phyloP scores from a whole-genome alignment of 1,140 invertebrate species.

The Arion vulgaris region DNA sequence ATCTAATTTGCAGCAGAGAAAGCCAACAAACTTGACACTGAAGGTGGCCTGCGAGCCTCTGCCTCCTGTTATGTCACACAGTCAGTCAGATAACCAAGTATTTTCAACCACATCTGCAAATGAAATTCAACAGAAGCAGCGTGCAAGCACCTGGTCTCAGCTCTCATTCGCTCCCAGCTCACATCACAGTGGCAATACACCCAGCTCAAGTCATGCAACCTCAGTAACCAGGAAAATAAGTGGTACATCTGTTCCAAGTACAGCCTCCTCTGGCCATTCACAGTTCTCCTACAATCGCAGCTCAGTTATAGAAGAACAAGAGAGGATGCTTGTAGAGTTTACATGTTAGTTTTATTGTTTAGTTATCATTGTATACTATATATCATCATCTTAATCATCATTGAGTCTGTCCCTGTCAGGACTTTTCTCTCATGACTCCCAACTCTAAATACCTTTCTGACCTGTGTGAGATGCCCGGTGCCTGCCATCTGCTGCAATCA shows the following conservation, averaged over 20 bases:
- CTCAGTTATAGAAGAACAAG: constrained; percentile 15
- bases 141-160: constrained; percentile 5
- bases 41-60: background rate
- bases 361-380: too few species aligned
- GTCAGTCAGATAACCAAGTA: background rate
- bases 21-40: constrained; percentile 12
- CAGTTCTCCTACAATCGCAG: background rate
- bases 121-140: background rate
- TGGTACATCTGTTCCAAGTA: background rate
- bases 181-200: background rate
- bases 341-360: background rate
- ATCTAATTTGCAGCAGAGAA: background rate
- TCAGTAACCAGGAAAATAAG: background rate
- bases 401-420: too few species aligned
- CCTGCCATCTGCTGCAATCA: too few species aligned
- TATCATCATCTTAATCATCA: too few species aligned
- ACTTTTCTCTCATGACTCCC: too few species aligned
- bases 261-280: background rate
- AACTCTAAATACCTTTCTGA: too few species aligned
- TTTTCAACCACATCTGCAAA: background rate
- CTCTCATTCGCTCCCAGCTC: background rate
- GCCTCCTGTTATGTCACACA: background rate
- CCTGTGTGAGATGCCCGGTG: too few species aligned
- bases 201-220: background rate
- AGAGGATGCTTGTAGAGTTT: background rate